Percentiles rank a stretch among this genome's conserved stretches.
Evolutionary conservation across 2,113 vertebrate genomes (phyloP).

Genomic region (Poeciliopsis prolifica): DNA sequence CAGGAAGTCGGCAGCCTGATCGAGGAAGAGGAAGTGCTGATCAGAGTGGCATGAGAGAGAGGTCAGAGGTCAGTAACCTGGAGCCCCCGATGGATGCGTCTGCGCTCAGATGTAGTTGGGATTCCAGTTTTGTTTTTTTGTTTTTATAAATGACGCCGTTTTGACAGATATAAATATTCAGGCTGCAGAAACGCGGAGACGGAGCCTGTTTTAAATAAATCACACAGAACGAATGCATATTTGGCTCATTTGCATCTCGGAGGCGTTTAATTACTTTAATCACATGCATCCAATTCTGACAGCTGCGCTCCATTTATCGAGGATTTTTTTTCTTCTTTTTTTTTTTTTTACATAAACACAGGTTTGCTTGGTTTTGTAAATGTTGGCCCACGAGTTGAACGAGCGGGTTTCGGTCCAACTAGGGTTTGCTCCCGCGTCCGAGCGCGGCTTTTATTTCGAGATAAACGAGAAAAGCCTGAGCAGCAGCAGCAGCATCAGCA

Average conservation of each 20-base stretch:
- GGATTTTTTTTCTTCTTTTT: background rate
- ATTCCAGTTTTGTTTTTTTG: conserved; percentile 4
- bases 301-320: conserved; percentile 57
- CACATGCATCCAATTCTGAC: conserved; percentile 51
- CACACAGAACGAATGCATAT: conserved; percentile 12
- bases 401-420: background rate
- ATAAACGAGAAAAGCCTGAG: conserved; percentile 44
- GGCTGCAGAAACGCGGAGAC: conserved; percentile 22
- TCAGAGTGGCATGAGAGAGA: background rate
- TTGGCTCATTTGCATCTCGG: conserved; percentile 50
- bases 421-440: conserved; percentile 30
- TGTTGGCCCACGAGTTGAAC: background rate
- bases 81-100: background rate
- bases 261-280: conserved; percentile 60
- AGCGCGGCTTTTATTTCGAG: background rate
- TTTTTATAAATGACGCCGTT: conserved; percentile 9
- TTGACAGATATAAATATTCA: conserved; percentile 45
- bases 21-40: background rate
- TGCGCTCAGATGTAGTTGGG: background rate
- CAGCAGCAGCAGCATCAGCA: background rate
- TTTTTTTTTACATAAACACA: conserved; percentile 25
- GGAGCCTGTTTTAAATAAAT: conserved; percentile 41
- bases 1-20: background rate
- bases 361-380: conserved; percentile 23
- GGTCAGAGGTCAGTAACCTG: background rate